phyloP scores from a whole-genome alignment of 2,888 invertebrate species.

The Stratiomys singularior region DNA sequence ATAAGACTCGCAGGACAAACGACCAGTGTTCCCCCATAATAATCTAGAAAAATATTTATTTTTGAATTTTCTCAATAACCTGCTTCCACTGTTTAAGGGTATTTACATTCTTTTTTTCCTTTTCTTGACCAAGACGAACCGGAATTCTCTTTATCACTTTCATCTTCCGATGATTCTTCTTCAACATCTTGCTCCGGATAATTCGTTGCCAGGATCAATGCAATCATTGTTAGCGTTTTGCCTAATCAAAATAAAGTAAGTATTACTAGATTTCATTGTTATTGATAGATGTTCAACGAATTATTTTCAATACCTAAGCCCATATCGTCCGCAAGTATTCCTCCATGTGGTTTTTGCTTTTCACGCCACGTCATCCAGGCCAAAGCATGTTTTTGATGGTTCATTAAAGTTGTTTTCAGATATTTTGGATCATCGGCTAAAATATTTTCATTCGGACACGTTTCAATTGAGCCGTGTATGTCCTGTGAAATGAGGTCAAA shows the following conservation, averaged over 20 bases:
- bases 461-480: conserved; percentile 76
- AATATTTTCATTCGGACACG: conserved; percentile 73
- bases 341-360: conserved; percentile 83
- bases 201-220: conserved; percentile 71
- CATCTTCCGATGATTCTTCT: conserved; percentile 40
- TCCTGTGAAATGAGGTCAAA: conserved; percentile 58
- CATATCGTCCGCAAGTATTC: conserved; percentile 79
- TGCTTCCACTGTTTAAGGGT: background rate
- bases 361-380: conserved; percentile 93
- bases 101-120: conserved; percentile 59
- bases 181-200: background rate
- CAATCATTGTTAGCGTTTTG: conserved; percentile 86
- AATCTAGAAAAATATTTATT: conserved; percentile 59
- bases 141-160: conserved; percentile 44
- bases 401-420: conserved; percentile 76
- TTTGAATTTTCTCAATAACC: background rate
- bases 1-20: conserved; percentile 92
- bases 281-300: background rate
- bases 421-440: conserved; percentile 72
- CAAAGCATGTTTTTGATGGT: conserved; percentile 86
- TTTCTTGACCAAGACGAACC: conserved; percentile 59
- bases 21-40: conserved; percentile 81
- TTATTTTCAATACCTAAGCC: conserved; percentile 59
- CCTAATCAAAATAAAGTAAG: conserved; percentile 47
- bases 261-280: conserved; percentile 16